phyloP scores from a whole-genome alignment of 2,888 invertebrate species.

The Hypomecis atomaria region DNA sequence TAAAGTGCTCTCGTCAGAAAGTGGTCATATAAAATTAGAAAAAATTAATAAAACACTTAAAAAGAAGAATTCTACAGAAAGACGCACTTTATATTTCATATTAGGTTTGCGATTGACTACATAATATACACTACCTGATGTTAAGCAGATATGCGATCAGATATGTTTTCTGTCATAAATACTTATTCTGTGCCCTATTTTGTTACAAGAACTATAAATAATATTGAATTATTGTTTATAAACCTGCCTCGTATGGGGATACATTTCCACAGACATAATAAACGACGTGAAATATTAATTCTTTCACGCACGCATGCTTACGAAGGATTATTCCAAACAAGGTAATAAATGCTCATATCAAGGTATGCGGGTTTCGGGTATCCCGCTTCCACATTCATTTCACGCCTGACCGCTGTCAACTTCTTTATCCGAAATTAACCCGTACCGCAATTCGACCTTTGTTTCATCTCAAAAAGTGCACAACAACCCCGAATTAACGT shows the following conservation, averaged over 20 bases:
- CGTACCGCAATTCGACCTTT: conserved; percentile 45
- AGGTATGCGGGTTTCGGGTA: conserved; percentile 27
- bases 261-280: conserved; percentile 7
- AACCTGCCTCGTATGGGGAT: neutral
- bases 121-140: too few species aligned
- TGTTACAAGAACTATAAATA: too few species aligned
- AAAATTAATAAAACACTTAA: too few species aligned
- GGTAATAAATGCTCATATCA: conserved; percentile 31
- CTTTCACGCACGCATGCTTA: conserved; percentile 10
- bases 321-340: conserved; percentile 29
- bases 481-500: conserved; percentile 40
- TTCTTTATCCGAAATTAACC: conserved; percentile 47
- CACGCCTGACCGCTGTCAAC: conserved; percentile 48
- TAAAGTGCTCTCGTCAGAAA: too few species aligned
- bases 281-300: conserved; percentile 23
- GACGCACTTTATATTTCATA: too few species aligned
- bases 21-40: too few species aligned
- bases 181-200: too few species aligned
- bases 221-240: too few species aligned
- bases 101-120: too few species aligned
- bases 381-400: conserved; percentile 42
- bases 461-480: conserved; percentile 45
- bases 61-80: too few species aligned
- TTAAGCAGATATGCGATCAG: too few species aligned
- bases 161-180: too few species aligned